Evolutionary conservation across 1,140 invertebrate species (phyloP).

Genomic region (Acromyrmex echinatior): DNA sequence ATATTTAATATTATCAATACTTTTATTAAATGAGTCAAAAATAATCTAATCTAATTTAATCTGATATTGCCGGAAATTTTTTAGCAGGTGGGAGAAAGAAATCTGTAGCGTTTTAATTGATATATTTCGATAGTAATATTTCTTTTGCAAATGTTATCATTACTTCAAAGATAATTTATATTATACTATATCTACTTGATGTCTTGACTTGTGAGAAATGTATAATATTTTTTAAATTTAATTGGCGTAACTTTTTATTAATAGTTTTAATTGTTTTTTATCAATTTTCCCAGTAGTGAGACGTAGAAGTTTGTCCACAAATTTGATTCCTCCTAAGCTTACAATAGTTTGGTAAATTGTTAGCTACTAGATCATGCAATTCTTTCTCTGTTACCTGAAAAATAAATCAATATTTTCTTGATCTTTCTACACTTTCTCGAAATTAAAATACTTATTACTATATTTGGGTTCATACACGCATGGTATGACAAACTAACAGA

Average conservation of each 20-base stretch:
- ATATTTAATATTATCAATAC: too few species aligned
- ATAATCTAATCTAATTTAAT: not conserved
- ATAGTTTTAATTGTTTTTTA: constrained; percentile 84
- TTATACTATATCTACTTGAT: not conserved
- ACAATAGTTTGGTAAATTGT: constrained; percentile 82
- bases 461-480: not conserved
- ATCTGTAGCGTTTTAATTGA: not conserved
- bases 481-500: not conserved
- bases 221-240: not conserved
- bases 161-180: not conserved
- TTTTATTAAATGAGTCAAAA: not conserved
- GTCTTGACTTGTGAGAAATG: not conserved
- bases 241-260: constrained; percentile 67
- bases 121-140: not conserved
- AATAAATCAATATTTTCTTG: not conserved
- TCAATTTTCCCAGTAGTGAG: constrained; percentile 89
- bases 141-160: not conserved
- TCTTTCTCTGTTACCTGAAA: constrained; percentile 78
- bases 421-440: not conserved
- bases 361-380: constrained; percentile 67
- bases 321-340: constrained; percentile 88
- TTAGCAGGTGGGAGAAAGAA: not conserved
- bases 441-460: not conserved
- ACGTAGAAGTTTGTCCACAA: constrained; percentile 88
- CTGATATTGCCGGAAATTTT: not conserved